phyloP scores from a whole-genome alignment of 2,113 vertebrate genomes.

The Antechinus stuartii region DNA sequence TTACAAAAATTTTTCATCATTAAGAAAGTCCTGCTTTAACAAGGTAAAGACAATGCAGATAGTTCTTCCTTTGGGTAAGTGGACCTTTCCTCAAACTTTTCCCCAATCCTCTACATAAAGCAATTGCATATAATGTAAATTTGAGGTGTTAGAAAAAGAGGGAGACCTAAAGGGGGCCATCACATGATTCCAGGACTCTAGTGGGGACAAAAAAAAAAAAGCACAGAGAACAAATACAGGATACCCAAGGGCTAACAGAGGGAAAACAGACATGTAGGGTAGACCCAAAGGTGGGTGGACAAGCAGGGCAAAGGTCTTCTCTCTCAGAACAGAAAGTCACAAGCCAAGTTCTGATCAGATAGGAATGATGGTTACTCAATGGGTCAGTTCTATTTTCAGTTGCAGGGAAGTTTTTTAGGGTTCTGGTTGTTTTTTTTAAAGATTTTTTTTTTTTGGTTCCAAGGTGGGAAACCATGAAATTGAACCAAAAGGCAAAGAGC shows the following conservation, averaged over 20 bases:
- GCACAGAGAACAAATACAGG: background rate
- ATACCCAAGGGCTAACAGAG: background rate
- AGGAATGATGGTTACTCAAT: background rate
- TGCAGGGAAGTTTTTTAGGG: background rate
- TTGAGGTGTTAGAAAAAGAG: background rate
- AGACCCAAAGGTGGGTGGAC: background rate
- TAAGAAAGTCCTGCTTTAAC: background rate
- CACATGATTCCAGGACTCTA: background rate
- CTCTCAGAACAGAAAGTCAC: no score
- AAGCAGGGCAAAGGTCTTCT: background rate
- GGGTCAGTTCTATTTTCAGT: background rate
- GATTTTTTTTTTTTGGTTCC: background rate
- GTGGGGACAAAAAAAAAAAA: background rate
- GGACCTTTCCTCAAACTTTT: background rate
- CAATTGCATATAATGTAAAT: no score
- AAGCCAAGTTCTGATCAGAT: background rate
- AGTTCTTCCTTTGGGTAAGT: background rate
- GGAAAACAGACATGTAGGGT: background rate
- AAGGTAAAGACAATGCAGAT: background rate
- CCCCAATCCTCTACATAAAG: background rate
- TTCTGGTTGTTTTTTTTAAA: background rate
- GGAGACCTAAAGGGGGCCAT: background rate
- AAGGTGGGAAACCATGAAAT: no score
- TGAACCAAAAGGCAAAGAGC: background rate
- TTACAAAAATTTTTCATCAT: background rate